Percentiles rank a stretch among this genome's conserved stretches.
These are phyloP conservation scores for Hyperopisus bebe DNA, from an alignment of 2,113 vertebrate species.

Conservation along the genomic window DNA sequence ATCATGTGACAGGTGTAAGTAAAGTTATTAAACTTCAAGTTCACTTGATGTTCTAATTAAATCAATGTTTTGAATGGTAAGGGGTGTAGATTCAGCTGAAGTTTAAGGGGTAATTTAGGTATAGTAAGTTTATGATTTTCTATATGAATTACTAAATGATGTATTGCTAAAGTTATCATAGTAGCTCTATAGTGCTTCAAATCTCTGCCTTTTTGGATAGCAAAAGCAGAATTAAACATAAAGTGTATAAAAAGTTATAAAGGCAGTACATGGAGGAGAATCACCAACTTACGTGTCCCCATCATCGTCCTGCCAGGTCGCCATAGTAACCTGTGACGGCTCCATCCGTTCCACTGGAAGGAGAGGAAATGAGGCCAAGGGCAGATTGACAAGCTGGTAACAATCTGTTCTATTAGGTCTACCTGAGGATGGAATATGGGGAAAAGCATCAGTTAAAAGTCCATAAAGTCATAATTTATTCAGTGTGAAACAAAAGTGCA, in stretches of 20 bases:
- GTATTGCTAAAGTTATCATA: not conserved
- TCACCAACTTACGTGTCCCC: constrained; percentile 66
- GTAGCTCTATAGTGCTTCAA: not conserved
- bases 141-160: not conserved
- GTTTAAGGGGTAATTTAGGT: not conserved
- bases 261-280: not conserved
- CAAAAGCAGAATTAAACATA: not conserved
- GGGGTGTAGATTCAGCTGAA: not conserved
- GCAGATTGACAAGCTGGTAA: not conserved
- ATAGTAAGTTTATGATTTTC: not conserved
- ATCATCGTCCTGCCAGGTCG: constrained; percentile 65
- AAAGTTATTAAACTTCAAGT: not conserved
- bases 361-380: not conserved
- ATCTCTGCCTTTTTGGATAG: not conserved
- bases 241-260: not conserved
- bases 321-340: constrained; percentile 43
- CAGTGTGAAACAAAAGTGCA: not conserved
- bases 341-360: constrained; percentile 23
- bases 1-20: not conserved
- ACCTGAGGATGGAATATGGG: not conserved
- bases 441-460: not conserved
- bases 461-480: not conserved
- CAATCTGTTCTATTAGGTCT: not conserved
- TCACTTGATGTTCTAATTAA: not conserved
- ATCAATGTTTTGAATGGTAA: not conserved